phyloP scores from a whole-genome alignment of 2,888 invertebrate species.

The Trypoxylon attenuatum region DNA sequence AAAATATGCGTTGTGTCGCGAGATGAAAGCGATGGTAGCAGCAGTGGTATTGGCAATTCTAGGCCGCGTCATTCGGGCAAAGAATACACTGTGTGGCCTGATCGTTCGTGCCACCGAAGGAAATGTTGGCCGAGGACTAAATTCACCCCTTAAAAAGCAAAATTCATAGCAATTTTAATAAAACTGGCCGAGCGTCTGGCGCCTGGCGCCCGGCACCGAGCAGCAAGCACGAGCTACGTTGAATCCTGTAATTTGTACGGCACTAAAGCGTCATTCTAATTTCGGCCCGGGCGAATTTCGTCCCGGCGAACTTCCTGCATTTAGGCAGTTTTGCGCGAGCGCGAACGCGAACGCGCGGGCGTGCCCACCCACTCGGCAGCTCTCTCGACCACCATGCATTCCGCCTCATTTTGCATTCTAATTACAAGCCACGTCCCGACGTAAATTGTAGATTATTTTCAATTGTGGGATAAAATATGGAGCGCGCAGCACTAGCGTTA shows the following conservation, averaged over 20 bases:
- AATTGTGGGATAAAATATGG: conserved; percentile 50
- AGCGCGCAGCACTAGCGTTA: conserved; percentile 6
- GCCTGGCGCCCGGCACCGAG: no score
- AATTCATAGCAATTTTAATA: conserved; percentile 14
- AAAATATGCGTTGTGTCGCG: no score
- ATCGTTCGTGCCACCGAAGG: background rate
- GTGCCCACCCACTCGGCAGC: background rate
- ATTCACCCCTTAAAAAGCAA: background rate
- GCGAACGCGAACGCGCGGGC: no score
- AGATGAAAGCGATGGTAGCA: no score
- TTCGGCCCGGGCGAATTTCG: conserved; percentile 18
- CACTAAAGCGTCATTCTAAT: conserved; percentile 28
- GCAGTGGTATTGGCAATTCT: no score
- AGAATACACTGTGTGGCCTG: no score
- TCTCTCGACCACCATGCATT: conserved; percentile 7
- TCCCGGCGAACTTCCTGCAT: conserved; percentile 24
- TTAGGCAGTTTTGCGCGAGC: conserved; percentile 23
- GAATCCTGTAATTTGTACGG: conserved; percentile 32
- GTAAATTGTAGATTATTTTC: conserved; percentile 59
- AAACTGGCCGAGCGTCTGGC: conserved; percentile 7
- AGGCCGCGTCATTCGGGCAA: no score
- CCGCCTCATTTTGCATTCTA: conserved; percentile 53
- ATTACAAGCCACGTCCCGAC: conserved; percentile 44
- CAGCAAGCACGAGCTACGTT: no score
- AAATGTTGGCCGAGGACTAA: background rate